Evolutionary conservation across 2,797 vertebrate species (phyloP).

Genomic region (Phrynocephalus vlangalii): DNA sequence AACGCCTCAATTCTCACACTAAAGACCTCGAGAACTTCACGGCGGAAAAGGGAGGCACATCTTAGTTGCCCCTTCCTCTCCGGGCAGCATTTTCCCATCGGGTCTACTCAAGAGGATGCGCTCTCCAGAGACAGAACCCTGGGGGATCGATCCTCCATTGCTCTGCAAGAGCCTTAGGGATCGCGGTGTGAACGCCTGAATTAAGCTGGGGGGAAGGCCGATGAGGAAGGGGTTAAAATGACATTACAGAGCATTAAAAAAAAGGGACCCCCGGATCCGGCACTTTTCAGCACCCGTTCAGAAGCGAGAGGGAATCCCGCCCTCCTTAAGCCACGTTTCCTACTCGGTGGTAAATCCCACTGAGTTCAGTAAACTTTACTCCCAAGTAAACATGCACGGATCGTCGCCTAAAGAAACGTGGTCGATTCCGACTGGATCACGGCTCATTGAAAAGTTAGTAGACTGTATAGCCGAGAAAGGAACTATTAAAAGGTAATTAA

Average conservation of each 20-base stretch:
- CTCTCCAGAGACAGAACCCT: background rate
- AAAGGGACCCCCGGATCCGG: background rate
- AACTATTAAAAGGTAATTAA: background rate
- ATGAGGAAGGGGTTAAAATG: background rate
- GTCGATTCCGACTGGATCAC: background rate
- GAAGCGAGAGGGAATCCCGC: too few species aligned
- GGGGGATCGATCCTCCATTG: background rate
- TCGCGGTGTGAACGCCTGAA: too few species aligned
- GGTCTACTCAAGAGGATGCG: background rate
- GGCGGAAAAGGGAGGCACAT: too few species aligned
- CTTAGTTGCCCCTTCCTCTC: background rate
- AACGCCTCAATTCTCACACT: background rate
- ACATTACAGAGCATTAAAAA: background rate
- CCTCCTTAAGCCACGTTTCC: background rate
- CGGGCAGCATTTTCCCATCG: background rate
- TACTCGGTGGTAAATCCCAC: background rate
- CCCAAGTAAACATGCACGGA: background rate
- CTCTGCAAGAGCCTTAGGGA: background rate
- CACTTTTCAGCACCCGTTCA: background rate
- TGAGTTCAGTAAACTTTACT: background rate
- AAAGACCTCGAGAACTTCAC: background rate
- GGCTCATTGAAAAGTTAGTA: too few species aligned
- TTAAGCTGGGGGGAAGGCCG: background rate
- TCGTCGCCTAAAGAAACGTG: background rate
- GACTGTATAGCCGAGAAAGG: background rate